Evolutionary conservation across 2,113 vertebrate genomes (phyloP), one percentile per base, ranked within the genome.

Genomic region (Microcebus lehilahytsara): DNA sequence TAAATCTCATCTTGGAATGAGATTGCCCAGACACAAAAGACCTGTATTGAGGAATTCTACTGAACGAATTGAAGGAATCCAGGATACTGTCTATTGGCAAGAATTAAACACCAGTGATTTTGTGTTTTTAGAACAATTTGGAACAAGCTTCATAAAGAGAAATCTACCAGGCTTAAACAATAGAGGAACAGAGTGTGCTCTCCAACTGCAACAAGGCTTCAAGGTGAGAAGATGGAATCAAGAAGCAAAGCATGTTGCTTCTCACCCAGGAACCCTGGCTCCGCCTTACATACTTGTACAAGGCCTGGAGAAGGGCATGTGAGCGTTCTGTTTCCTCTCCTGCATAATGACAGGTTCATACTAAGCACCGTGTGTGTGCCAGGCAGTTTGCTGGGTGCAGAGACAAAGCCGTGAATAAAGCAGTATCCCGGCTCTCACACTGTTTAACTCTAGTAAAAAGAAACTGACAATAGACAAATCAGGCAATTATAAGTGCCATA

Each of bases 201-300:
- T 72, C 72, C 17, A 75, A 2, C 58, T 42, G 19, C 34, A n/a
- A 32, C 30, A 60, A 40, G 20, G 14, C n/a, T 67, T 25, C 7
- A 0, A 30, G 49, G 32, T 22, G 19, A 83, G 34, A 64, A n/a
- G 23, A 32, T 34, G 77, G 27, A 20, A 8, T 12, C 19, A 5
- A 25, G 13, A 8, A 3, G 40, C 49, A 77, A n/a, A 69, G 13
- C 17, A 34, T 3, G 19, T 3, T 10, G 8, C 9, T 9, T 79
- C 78, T 62, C 9, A 2, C 25, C 37, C 13, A 83, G 19, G 32
- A 32, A 19, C 27, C 46, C 14, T 69, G 42, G 46, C 46, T 40
- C 42, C 10, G 20, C 53, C 51, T 49, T 71, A 2, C 0, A n/a
- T 1, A 20, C 7, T 42, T 46, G 4, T 11, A 19, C 5, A 16